Evolutionary conservation across 1,140 invertebrate genomes (phyloP).

Genomic region (Philopotamus ludificatus): DNA sequence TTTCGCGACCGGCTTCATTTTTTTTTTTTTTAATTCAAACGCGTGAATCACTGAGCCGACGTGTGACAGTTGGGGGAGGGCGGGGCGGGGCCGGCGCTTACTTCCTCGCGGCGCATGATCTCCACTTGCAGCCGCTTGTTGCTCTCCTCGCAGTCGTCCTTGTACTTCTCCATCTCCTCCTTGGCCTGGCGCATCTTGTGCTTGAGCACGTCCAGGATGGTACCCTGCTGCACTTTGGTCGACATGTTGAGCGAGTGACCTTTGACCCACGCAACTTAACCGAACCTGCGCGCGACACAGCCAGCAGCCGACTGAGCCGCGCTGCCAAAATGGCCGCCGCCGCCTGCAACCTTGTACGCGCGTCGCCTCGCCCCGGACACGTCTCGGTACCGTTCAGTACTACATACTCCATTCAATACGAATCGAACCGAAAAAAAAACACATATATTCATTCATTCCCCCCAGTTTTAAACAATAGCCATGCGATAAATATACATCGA

Average conservation of each 20-base stretch:
- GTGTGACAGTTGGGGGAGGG: neutral
- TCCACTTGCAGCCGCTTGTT: constrained; percentile 88
- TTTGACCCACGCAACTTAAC: neutral
- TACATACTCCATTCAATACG: too few species aligned
- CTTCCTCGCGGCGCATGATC: constrained; percentile 90
- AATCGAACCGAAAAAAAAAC: too few species aligned
- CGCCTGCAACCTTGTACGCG: constrained; percentile 34
- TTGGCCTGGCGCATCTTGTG: constrained; percentile 99
- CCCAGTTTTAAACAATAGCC: too few species aligned
- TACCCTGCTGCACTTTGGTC: constrained; percentile 81
- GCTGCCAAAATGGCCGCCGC: constrained; percentile 56
- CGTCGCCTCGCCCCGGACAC: too few species aligned
- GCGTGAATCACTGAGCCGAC: too few species aligned
- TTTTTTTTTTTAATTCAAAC: too few species aligned
- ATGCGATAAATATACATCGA: too few species aligned
- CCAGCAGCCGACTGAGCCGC: constrained; percentile 49
- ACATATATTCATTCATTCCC: too few species aligned
- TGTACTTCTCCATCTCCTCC: constrained; percentile 96
- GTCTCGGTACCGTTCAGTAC: too few species aligned
- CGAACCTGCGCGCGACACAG: constrained; percentile 48
- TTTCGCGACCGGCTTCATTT: too few species aligned
- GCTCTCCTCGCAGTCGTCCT: constrained; percentile 92
- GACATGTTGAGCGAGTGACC: constrained; percentile 65
- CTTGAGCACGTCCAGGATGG: constrained; percentile 92
- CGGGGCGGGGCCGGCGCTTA: constrained; percentile 61